phyloP scores from a whole-genome alignment of 2,113 vertebrate genomes.

The Trichechus manatus region DNA sequence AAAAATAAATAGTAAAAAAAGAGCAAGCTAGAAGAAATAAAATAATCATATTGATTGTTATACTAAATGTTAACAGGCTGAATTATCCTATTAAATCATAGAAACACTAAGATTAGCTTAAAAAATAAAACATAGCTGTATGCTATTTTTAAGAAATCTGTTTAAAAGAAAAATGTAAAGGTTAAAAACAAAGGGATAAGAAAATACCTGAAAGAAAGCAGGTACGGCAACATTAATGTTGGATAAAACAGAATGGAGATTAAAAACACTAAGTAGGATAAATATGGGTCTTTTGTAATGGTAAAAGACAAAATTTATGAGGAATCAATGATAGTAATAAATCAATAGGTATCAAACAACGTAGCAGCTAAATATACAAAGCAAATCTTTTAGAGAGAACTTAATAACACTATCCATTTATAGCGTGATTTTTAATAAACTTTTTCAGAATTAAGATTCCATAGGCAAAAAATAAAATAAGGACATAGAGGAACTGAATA shows the following conservation, averaged over 20 bases:
- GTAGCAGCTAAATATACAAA: background rate
- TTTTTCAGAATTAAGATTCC: constrained; percentile 23
- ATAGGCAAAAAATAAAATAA: constrained; percentile 44
- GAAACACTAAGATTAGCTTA: background rate
- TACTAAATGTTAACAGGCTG: background rate
- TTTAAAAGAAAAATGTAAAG: background rate
- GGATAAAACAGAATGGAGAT: background rate
- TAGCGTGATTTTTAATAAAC: background rate
- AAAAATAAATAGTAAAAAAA: background rate
- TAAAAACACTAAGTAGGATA: constrained; percentile 11
- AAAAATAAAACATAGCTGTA: background rate
- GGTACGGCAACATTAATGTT: background rate
- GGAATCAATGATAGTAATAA: background rate
- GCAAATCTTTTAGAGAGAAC: background rate
- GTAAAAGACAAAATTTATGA: constrained; percentile 36
- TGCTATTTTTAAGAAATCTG: background rate
- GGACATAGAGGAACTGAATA: constrained; percentile 21
- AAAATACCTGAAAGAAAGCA: constrained; percentile 4
- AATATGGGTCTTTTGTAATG: background rate
- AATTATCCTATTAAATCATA: background rate
- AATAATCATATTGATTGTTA: background rate
- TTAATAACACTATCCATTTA: background rate
- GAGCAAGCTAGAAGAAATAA: background rate
- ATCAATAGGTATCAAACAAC: background rate
- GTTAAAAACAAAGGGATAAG: background rate